Evolutionary conservation across 2,113 vertebrate genomes (phyloP), one percentile per base, ranked within the genome.

Genomic region (Ceyx cyanopectus): DNA sequence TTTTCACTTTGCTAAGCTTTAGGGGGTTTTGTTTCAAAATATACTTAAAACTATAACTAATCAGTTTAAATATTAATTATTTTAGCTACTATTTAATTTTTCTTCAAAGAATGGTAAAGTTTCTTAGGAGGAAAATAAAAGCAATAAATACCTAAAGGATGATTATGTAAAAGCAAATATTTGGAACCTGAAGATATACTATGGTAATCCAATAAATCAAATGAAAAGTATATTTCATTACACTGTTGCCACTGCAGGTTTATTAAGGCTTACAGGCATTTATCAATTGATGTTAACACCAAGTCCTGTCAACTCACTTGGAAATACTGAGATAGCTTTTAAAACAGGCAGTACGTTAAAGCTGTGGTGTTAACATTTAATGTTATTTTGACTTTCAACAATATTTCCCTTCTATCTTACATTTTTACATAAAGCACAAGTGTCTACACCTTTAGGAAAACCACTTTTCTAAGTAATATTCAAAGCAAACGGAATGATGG

Each of bases 371-470:
- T n/a, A n/a, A n/a, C n/a, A n/a, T n/a, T n/a, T n/a, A n/a, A n/a
- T n/a, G n/a, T n/a, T n/a, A n/a, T n/a, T n/a, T n/a, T n/a, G n/a
- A n/a, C n/a, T n/a, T n/a, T 73, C 53, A 40, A 40, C 32, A 63
- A 0, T 24, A 84, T 12, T 87, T 88, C 2, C 3, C 41, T 70
- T 57, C 45, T 81, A 57, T 51, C 61, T 89, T 53, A 86, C 51
- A 88, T 85, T 66, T 81, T 66, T 56, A 92, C 84, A 81, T 14
- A n/a, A 63, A 92, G 67, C 51, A 69, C 26, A 93, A 72, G 58
- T 56, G 24, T 54, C 63, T 68, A 85, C 56, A 87, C 8, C 46
- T 86, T 73, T 43, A 68, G 85, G 68, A 84, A 77, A 90, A 94
- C 68, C 10, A 51, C 10, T 27, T 54, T 72, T 48, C 26, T 72